Evolutionary conservation across 2,113 vertebrate species (phyloP).

Genomic region (Bolborhynchus lineola): DNA sequence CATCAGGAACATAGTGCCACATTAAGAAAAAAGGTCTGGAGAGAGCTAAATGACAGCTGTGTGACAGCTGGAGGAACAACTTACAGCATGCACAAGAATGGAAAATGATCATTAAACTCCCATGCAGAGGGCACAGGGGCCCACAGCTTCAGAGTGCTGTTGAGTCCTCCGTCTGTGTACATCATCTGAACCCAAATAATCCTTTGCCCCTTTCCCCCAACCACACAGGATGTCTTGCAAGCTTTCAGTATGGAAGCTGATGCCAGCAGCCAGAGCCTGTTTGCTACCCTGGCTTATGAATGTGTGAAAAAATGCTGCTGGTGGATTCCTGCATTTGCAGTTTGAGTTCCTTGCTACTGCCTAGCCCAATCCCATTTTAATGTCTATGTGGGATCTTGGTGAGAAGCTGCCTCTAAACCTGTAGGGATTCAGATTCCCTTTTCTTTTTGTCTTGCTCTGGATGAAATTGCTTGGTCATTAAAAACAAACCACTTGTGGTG

Average conservation of each 20-base stretch:
- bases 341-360: not conserved
- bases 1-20: not conserved
- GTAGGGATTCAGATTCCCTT: not conserved
- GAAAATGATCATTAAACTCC: not conserved
- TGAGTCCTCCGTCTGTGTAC: not conserved
- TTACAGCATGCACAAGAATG: not conserved
- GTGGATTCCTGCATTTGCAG: not conserved
- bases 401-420: not conserved
- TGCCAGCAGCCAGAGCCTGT: not conserved
- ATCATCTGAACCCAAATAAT: not conserved
- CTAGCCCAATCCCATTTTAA: not conserved
- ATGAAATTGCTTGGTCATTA: not conserved
- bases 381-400: not conserved
- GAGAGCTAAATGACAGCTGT: not conserved
- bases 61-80: not conserved
- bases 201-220: not conserved
- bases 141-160: not conserved
- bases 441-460: not conserved
- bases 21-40: not conserved
- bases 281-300: not conserved
- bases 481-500: not conserved
- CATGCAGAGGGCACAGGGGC: not conserved
- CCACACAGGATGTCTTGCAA: not conserved
- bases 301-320: not conserved
- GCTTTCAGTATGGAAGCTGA: not conserved